Evolutionary conservation across 2,888 invertebrate genomes (phyloP), one percentile per base, ranked within the genome.

Genomic region (Trissolcus brochymenae): DNA sequence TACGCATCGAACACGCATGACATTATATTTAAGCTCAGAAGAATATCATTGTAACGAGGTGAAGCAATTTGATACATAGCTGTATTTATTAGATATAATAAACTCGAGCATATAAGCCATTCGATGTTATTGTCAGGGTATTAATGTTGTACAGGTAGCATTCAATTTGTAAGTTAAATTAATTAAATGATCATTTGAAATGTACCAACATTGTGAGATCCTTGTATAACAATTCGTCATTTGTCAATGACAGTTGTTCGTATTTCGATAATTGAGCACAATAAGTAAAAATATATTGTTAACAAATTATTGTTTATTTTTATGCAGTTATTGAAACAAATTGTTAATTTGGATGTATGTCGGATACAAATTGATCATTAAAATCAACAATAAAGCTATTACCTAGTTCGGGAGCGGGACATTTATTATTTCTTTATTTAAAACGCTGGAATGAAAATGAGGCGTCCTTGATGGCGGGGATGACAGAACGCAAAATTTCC

Each of bases 391-490:
- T 11, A 25, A 25, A 2, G 2, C 25, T 25, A 6, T 6, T 4
- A 4, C 4, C 6, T 25, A 25, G 25, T 6, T 11, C 9, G 9
- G 1, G 9, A 11, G 35, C 9, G 7, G 35, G 25, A 25, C 2
- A 25, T 25, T 25, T 25, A n/a, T 25, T 25, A 25, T 25, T n/a
- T 25, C 25, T 35, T 35, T 35, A 11, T 35, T 35, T 35, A 11
- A 35, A 11, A 35, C 35, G 7, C 35, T 25, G 25, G 25, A 25
- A 25, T 4, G 25, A 25, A 11, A 35, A 35, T 11, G 35, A 35
- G 35, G 35, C 41, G 74, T 68, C 78, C 78, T 78, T 78, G n/a
- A n/a, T n/a, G 78, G 54, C 62, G 64, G 25, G n/a, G 14, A 67
- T 21, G 6, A 35, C 50, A 35, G 54, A 35, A 35, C 50, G 49